phyloP scores from a whole-genome alignment of 1,140 invertebrate genomes.

The Plectus sambesii region DNA sequence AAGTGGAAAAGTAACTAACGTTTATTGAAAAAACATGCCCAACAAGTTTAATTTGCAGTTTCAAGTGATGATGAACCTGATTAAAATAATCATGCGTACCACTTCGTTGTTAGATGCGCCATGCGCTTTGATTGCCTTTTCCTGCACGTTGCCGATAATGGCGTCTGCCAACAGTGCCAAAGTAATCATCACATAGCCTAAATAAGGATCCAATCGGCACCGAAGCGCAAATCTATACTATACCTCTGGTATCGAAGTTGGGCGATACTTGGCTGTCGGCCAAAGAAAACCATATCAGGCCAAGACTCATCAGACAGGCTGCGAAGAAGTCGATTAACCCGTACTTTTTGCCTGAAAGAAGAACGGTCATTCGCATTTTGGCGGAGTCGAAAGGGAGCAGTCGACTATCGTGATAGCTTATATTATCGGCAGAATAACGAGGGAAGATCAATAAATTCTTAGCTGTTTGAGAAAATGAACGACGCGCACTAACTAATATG shows the following conservation, averaged over 20 bases:
- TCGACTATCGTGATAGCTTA: no score
- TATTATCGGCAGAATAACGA: no score
- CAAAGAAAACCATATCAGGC: conserved; percentile 77
- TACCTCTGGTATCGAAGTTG: conserved; percentile 65
- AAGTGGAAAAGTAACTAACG: neutral
- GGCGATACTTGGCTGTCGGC: conserved; percentile 79
- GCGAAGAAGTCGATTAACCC: conserved; percentile 68
- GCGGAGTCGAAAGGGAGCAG: no score
- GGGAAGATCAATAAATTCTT: no score
- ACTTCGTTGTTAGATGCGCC: conserved; percentile 76
- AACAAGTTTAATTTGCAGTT: no score
- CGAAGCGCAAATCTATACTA: conserved; percentile 11
- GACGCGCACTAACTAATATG: no score
- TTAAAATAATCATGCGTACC: conserved; percentile 46
- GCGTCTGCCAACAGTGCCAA: conserved; percentile 79
- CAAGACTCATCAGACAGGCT: conserved; percentile 73
- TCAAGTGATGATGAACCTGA: conserved; percentile 1
- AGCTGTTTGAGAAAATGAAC: no score
- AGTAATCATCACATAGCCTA: conserved; percentile 71
- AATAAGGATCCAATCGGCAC: conserved; percentile 25
- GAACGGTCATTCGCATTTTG: no score
- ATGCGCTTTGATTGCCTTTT: conserved; percentile 75
- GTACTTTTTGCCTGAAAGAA: conserved; percentile 62
- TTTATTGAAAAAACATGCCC: conserved; percentile 4
- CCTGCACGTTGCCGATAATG: conserved; percentile 86